phyloP scores from a whole-genome alignment of 2,797 vertebrate genomes.

The Sebastes vulpes region DNA sequence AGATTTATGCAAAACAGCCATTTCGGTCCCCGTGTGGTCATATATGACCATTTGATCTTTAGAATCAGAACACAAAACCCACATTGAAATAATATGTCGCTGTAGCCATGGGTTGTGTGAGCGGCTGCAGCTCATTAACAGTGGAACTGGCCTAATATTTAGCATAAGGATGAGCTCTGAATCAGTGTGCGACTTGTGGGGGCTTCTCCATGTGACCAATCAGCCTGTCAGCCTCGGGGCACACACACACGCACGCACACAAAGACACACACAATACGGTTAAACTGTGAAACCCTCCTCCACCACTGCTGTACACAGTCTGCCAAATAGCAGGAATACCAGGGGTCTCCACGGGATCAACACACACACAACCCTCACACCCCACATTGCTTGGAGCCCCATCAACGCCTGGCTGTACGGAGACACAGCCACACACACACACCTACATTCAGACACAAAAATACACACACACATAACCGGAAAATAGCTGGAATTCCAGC shows the following conservation, averaged over 20 bases:
- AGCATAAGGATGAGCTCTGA: constrained; percentile 38
- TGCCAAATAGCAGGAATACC: constrained; percentile 77
- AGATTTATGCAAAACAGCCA: neutral
- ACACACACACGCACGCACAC: neutral
- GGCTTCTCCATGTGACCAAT: constrained; percentile 58
- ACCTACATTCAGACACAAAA: constrained; percentile 23
- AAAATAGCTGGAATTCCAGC: constrained; percentile 84
- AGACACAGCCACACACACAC: constrained; percentile 33
- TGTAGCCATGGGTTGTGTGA: neutral
- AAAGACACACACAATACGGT: constrained; percentile 13
- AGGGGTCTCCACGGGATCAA: constrained; percentile 69
- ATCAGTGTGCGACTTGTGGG: constrained; percentile 50
- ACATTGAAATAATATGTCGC: neutral
- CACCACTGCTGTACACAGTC: constrained; percentile 36
- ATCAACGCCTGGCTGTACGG: constrained; percentile 46
- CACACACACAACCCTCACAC: constrained; percentile 53
- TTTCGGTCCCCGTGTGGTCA: constrained; percentile 7
- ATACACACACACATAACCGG: constrained; percentile 43
- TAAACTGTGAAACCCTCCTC: constrained; percentile 51
- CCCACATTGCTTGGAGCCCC: constrained; percentile 51
- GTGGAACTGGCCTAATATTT: constrained; percentile 30
- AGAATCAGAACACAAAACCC: neutral
- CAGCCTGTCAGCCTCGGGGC: constrained; percentile 40
- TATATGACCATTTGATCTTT: neutral
- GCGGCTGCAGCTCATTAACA: constrained; percentile 19